Percentiles rank a stretch among this genome's conserved stretches.
Evolutionary conservation across 1,140 invertebrate genomes (phyloP).

Genomic region (Megalopta genalis): DNA sequence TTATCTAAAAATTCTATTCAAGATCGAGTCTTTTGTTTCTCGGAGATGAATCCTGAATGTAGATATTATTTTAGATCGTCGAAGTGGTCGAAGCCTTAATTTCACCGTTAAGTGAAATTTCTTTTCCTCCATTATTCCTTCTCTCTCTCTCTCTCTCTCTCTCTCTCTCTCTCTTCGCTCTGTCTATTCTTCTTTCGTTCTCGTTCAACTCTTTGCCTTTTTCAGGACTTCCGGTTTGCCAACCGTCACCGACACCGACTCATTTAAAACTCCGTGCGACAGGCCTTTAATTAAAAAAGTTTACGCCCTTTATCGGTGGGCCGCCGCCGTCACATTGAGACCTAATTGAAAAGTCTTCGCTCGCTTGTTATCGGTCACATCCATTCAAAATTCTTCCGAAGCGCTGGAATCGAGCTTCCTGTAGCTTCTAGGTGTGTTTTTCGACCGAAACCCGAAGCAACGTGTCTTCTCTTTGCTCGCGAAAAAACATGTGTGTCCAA

Average conservation of each 20-base stretch:
- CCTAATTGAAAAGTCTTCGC: slow-evolving; percentile 62
- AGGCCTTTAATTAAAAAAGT: slow-evolving; percentile 65
- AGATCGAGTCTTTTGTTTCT: too few relatives aligned
- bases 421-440: too few relatives aligned
- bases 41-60: too few relatives aligned
- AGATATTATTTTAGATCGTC: too few relatives aligned
- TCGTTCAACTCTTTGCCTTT: not conserved
- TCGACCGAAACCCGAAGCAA: too few relatives aligned
- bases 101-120: not conserved
- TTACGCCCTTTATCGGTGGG: slow-evolving; percentile 59
- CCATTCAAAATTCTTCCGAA: too few relatives aligned
- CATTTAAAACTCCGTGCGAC: slow-evolving; percentile 59
- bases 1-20: too few relatives aligned
- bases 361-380: too few relatives aligned
- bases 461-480: too few relatives aligned
- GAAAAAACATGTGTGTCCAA: too few relatives aligned
- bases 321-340: slow-evolving; percentile 49
- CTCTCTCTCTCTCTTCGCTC: not conserved
- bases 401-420: too few relatives aligned
- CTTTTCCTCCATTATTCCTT: not conserved
- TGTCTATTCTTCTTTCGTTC: not conserved
- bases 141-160: not conserved
- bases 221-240: slow-evolving; percentile 34
- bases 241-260: slow-evolving; percentile 58
- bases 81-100: not conserved